Conservation (phyloP, 2,888 invertebrate genomes). For the Lydus trimaculatus region DNA sequence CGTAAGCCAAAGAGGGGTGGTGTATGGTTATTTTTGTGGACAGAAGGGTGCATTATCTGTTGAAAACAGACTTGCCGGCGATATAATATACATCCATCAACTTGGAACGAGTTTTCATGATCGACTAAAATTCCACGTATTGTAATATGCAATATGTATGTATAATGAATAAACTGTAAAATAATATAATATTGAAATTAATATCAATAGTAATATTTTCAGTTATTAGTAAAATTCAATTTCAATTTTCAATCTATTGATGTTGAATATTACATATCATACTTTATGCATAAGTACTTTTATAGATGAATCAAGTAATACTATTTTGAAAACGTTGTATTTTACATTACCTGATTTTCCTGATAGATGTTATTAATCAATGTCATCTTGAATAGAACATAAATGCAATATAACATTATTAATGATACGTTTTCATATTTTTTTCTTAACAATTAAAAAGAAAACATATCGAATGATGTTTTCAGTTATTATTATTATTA, state of each 20-base stretch:
- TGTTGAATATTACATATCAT: constrained; percentile 28
- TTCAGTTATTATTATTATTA: not conserved
- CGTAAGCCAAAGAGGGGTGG: constrained; percentile 47
- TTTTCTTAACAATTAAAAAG: constrained; percentile 26
- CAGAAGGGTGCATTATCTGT: constrained; percentile 50
- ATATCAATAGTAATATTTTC: too few species aligned
- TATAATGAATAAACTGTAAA: too few species aligned
- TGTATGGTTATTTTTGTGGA: constrained; percentile 36
- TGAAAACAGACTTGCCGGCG: constrained; percentile 47
- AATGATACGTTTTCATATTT: constrained; percentile 46
- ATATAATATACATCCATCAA: constrained; percentile 51
- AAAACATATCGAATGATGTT: constrained; percentile 15
- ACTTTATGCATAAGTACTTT: constrained; percentile 25
- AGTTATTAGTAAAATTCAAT: not conserved
- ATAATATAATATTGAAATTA: too few species aligned
- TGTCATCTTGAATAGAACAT: constrained; percentile 49
- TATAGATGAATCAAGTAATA: constrained; percentile 14
- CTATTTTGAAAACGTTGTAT: constrained; percentile 37
- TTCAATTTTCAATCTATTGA: constrained; percentile 20
- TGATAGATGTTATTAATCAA: constrained; percentile 49
- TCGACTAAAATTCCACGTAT: constrained; percentile 33
- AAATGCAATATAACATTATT: constrained; percentile 52
- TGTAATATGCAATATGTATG: constrained; percentile 17
- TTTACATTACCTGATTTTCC: constrained; percentile 46
- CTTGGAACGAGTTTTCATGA: constrained; percentile 22